Evolutionary conservation across 2,888 invertebrate genomes (phyloP).

Genomic region (Halictus ligatus): DNA sequence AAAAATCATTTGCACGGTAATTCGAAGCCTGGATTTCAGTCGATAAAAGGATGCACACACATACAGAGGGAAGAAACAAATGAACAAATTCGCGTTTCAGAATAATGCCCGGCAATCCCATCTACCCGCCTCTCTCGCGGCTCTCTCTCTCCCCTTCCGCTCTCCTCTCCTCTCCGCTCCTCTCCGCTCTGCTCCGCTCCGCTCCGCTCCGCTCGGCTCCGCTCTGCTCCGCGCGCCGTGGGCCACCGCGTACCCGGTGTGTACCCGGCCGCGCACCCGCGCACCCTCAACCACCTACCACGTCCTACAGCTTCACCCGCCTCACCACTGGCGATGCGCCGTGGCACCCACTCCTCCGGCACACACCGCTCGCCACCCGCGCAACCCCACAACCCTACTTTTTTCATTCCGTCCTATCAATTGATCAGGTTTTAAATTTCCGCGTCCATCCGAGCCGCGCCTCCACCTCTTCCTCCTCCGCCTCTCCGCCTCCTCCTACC

Average conservation of each 20-base stretch:
- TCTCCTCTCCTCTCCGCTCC: constrained; percentile 22
- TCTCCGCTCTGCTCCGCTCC: constrained; percentile 23
- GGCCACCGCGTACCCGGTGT: constrained; percentile 71
- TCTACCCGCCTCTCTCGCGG: constrained; percentile 78
- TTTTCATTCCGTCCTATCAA: constrained; percentile 85
- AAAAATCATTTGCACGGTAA: constrained; percentile 84
- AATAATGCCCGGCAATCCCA: constrained; percentile 84
- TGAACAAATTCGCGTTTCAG: constrained; percentile 85
- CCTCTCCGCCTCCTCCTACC: constrained; percentile 70
- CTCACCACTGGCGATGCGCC: constrained; percentile 70
- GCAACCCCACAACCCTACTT: constrained; percentile 83
- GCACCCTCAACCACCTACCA: constrained; percentile 72
- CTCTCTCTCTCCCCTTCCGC: constrained; percentile 50
- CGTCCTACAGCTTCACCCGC: constrained; percentile 64
- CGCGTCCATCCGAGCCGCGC: constrained; percentile 84
- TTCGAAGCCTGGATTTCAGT: constrained; percentile 84
- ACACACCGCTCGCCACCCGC: constrained; percentile 73
- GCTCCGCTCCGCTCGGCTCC: constrained; percentile 5
- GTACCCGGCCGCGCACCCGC: constrained; percentile 68
- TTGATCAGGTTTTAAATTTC: constrained; percentile 85
- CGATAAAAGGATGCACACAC: constrained; percentile 84
- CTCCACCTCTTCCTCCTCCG: constrained; percentile 81
- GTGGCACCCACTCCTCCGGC: constrained; percentile 64
- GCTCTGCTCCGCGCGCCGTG: constrained; percentile 41
- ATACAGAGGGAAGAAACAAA: constrained; percentile 84